Evolutionary conservation across 2,888 invertebrate species (phyloP), one percentile per base, ranked within the genome.

Genomic region (Unio delphinus): DNA sequence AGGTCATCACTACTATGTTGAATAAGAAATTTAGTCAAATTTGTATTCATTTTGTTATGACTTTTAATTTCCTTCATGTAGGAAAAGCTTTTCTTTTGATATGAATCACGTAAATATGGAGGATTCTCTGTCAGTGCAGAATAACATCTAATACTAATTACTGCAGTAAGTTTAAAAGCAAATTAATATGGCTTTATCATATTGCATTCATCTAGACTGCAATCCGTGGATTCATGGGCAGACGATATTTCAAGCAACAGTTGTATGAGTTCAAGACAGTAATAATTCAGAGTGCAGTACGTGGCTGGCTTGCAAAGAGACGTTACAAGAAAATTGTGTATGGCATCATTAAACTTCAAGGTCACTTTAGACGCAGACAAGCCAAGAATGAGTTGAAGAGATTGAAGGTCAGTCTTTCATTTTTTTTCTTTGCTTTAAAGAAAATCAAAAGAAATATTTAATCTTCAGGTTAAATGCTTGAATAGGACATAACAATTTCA

Each of bases 341-440:
- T n/a, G 92, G 94, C 59, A 93, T 98, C 65, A 89, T 96, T 18
- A 92, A 94, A 23, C 93, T 94, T 11, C 96, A 96, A 88, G 83
- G 88, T 68, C 90, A 90, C 76, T 86, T 84, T 70, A 77, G 88
- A 26, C 76, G 90, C 67, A 95, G 94, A 90, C 91, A 96, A 76
- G 99, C 99, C 0, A 94, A 94, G 70, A 93, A 94, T 54, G 92
- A 93, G 68, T 95, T 97, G 88, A 96, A 94, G 88, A 93, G 93
- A 26, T 92, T 99, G 72, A 96, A 95, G 90, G 91, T 91, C 69
- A 34, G 64, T 54, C 28, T 23, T 54, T 65, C 23, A 15, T 58
- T 28, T 30, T n/a, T 20, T 3, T 45, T 45, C 15, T 45, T 45
- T 45, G 45, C 8, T 11, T 45, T 15, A 45, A 45, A 45, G 45